Conservation (phyloP, 1,140 invertebrate genomes). For the Drosophila mauritiana region DNA sequence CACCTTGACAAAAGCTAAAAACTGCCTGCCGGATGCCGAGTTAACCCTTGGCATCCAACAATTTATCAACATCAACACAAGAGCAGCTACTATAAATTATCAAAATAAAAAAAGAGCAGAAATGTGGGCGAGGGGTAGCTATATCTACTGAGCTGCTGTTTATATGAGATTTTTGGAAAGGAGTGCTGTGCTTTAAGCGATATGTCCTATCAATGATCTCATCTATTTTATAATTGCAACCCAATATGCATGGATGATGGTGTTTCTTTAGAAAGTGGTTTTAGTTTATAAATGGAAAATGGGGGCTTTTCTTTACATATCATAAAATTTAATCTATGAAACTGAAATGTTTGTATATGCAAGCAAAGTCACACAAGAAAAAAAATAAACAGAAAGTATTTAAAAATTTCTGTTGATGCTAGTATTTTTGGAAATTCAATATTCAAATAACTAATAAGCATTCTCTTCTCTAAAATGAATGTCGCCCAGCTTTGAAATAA, state of each 20-base stretch:
- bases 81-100: constrained; percentile 67
- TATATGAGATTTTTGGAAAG: constrained; percentile 13
- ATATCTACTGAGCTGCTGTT: constrained; percentile 3
- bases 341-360: not conserved
- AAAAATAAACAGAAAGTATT: not conserved
- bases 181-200: constrained; percentile 9
- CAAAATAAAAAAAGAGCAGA: constrained; percentile 19
- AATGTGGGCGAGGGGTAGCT: not conserved
- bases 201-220: not conserved
- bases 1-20: constrained; percentile 71
- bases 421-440: not conserved
- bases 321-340: not conserved
- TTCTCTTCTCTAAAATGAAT: too few species aligned
- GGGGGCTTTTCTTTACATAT: not conserved
- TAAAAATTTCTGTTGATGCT: not conserved
- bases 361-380: not conserved
- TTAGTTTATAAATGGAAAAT: not conserved
- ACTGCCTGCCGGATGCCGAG: constrained; percentile 57
- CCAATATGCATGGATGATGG: not conserved
- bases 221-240: constrained; percentile 17
- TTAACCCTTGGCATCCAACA: constrained; percentile 65
- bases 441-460: not conserved
- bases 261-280: not conserved
- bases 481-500: not conserved
- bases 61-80: constrained; percentile 78